Percentiles rank a stretch among this genome's conserved stretches.
These are phyloP conservation scores for Erynnis tages DNA, from an alignment of 2,888 invertebrate genomes.

Conservation along the genomic window DNA sequence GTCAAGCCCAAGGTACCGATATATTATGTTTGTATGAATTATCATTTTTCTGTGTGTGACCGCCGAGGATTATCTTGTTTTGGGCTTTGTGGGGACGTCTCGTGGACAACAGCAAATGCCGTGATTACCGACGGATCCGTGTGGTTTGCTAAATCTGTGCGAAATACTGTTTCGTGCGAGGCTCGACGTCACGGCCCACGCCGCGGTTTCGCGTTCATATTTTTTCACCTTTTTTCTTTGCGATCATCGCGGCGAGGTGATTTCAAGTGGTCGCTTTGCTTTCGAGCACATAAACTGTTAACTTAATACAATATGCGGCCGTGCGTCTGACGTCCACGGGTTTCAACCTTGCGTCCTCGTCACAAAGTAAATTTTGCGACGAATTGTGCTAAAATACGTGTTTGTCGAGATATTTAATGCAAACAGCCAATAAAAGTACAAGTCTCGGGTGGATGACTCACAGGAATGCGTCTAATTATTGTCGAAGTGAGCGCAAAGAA, in stretches of 20 bases:
- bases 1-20: constrained; percentile 18
- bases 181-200: constrained; percentile 38
- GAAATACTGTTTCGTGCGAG: neutral
- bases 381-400: constrained; percentile 50
- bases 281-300: constrained; percentile 47
- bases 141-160: constrained; percentile 41
- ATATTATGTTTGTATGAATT: neutral
- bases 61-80: too few relatives aligned
- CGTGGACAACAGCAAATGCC: neutral
- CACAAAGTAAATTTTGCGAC: constrained; percentile 46
- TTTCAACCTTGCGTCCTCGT: constrained; percentile 33
- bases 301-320: constrained; percentile 32
- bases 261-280: constrained; percentile 52
- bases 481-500: constrained; percentile 62
- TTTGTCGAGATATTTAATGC: constrained; percentile 60
- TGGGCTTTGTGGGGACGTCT: neutral
- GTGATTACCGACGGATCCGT: constrained; percentile 35
- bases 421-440: constrained; percentile 71
- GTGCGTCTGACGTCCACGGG: neutral
- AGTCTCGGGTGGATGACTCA: constrained; percentile 73
- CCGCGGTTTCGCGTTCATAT: constrained; percentile 35
- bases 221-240: constrained; percentile 48
- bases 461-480: constrained; percentile 76
- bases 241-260: constrained; percentile 54
- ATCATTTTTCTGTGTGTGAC: too few relatives aligned